A percentile compares a stretch with the other conserved stretches of the same genome.
phyloP scores from a whole-genome alignment of 2,797 vertebrate species.

The Chanos chanos region DNA sequence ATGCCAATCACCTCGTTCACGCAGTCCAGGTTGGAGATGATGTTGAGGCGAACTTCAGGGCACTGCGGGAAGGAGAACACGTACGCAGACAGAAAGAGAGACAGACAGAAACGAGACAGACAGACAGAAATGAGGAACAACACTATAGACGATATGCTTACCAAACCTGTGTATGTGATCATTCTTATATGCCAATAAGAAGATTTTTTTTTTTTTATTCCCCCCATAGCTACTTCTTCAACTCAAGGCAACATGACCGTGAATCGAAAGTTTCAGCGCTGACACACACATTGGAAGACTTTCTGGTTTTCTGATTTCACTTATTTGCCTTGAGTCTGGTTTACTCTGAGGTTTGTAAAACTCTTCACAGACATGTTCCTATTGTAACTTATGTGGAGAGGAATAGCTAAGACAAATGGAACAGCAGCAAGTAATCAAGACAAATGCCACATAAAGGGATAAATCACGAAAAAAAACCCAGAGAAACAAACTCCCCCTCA shows the following conservation, averaged over 20 bases:
- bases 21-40: conserved; percentile 90
- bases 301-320: too few species aligned
- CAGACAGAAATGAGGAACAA: too few species aligned
- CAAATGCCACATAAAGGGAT: conserved; percentile 29
- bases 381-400: not conserved
- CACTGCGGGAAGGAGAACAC: conserved; percentile 63
- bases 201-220: too few species aligned
- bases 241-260: too few species aligned
- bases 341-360: not conserved
- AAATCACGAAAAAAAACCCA: conserved; percentile 29
- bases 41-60: conserved; percentile 88
- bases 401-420: not conserved
- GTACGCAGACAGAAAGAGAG: not conserved
- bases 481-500: too few species aligned
- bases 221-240: too few species aligned
- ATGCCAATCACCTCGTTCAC: conserved; percentile 91
- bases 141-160: too few species aligned
- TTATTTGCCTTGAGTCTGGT: too few species aligned
- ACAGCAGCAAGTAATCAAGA: not conserved
- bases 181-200: too few species aligned
- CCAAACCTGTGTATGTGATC: too few species aligned
- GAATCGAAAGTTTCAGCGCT: too few species aligned
- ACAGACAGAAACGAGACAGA: not conserved
- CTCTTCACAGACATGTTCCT: conserved; percentile 28
- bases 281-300: too few species aligned